Percentiles rank a stretch among this genome's conserved stretches.
These are phyloP conservation scores for Pangasianodon hypophthalmus DNA, from an alignment of 2,113 vertebrate genomes.

Conservation along the genomic window DNA sequence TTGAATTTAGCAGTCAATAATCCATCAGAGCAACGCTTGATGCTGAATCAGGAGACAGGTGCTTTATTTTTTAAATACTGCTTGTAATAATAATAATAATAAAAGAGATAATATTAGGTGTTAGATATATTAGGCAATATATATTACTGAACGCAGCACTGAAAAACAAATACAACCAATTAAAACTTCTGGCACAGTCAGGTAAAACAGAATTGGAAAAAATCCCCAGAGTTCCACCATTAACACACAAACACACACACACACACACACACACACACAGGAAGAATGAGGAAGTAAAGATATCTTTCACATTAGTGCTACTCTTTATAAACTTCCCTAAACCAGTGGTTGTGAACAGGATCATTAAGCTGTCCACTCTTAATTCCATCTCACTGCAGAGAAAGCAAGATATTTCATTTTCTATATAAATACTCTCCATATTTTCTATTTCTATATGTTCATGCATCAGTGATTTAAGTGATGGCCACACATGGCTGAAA, in stretches of 20 bases:
- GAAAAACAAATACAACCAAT: background rate
- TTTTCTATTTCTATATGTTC: no score
- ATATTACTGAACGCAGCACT: background rate
- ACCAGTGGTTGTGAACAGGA: background rate
- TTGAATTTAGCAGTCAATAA: background rate
- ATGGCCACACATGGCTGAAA: background rate
- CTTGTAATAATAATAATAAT: background rate
- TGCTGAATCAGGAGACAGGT: background rate
- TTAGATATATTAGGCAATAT: background rate
- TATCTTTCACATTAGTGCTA: background rate
- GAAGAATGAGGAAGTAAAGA: background rate
- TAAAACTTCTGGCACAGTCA: background rate
- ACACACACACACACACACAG: slow-evolving; percentile 2
- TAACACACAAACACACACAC: background rate
- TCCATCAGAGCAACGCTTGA: background rate
- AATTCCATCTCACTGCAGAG: background rate
- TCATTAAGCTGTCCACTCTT: background rate
- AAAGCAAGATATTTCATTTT: background rate
- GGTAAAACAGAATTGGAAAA: background rate
- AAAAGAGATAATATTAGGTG: background rate
- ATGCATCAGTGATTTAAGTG: background rate
- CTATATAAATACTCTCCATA: no score
- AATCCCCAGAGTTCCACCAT: background rate
- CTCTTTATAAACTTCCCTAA: background rate
- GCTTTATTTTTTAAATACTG: background rate